These are phyloP conservation scores for cattle (Bos taurus) DNA, from an alignment of 2,113 vertebrate species.

Conservation along the genomic window DNA sequence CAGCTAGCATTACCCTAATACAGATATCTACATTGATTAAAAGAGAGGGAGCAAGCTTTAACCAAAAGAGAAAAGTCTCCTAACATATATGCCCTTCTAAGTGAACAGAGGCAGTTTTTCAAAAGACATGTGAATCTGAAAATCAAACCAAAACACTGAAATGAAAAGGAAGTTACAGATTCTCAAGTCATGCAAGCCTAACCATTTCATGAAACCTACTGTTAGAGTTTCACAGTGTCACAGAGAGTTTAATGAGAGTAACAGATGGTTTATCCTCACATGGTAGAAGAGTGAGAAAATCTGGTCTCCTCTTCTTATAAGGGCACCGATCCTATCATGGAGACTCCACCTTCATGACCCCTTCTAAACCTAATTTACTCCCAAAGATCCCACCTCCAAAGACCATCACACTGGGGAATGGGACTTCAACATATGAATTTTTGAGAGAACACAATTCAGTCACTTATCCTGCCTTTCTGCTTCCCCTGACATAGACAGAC, in stretches of 20 bases:
- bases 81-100: neutral
- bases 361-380: neutral
- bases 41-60: conserved; percentile 1
- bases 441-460: neutral
- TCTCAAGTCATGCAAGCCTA: neutral
- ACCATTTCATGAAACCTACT: neutral
- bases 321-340: neutral
- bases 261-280: neutral
- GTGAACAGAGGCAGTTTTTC: neutral
- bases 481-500: neutral
- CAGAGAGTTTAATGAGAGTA: neutral
- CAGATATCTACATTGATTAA: neutral
- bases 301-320: neutral
- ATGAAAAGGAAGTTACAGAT: conserved; percentile 25
- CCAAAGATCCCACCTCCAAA: neutral
- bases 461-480: neutral
- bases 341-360: neutral
- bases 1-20: neutral
- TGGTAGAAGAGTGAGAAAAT: neutral
- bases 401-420: neutral
- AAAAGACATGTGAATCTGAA: conserved; percentile 22
- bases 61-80: neutral
- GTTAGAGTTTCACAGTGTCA: neutral
- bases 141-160: conserved; percentile 5
- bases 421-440: neutral